Evolutionary conservation across 2,888 invertebrate species (phyloP).

Genomic region (Rhorus exstirpatorius): DNA sequence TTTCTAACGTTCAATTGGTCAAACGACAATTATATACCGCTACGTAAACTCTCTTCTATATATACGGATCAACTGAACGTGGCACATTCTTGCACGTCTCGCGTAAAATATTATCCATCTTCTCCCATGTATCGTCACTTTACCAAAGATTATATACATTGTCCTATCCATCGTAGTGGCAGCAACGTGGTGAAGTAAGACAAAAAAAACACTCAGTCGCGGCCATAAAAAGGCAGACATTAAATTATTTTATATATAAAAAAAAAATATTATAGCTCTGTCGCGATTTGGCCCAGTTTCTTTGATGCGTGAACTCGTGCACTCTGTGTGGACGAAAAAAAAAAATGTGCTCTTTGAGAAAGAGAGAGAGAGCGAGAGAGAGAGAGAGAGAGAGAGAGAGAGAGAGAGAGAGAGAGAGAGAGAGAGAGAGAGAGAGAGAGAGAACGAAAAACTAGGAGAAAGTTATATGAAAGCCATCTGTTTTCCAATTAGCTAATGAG

Average conservation of each 20-base stretch:
- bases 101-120: slow-evolving; percentile 46
- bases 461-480: slow-evolving; percentile 39
- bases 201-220: slow-evolving; percentile 27
- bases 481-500: slow-evolving; percentile 67
- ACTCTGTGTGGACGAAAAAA: background rate
- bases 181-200: background rate
- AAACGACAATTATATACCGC: slow-evolving; percentile 45
- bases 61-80: slow-evolving; percentile 31
- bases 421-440: slow-evolving; percentile 5
- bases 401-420: slow-evolving; percentile 3
- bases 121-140: slow-evolving; percentile 5
- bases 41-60: slow-evolving; percentile 3
- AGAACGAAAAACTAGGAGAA: no score
- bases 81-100: slow-evolving; percentile 63
- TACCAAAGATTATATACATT: slow-evolving; percentile 20
- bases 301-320: slow-evolving; percentile 18
- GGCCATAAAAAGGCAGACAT: slow-evolving; percentile 39
- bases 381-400: no score
- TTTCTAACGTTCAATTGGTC: slow-evolving; percentile 60
- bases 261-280: slow-evolving; percentile 40
- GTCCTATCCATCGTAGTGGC: background rate
- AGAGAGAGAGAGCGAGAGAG: no score
- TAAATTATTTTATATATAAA: slow-evolving; percentile 53
- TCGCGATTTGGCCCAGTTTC: slow-evolving; percentile 54
- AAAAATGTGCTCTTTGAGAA: background rate